Evolutionary conservation across 2,888 invertebrate species (phyloP), one percentile per base, ranked within the genome.

Genomic region (Troilus luridus): DNA sequence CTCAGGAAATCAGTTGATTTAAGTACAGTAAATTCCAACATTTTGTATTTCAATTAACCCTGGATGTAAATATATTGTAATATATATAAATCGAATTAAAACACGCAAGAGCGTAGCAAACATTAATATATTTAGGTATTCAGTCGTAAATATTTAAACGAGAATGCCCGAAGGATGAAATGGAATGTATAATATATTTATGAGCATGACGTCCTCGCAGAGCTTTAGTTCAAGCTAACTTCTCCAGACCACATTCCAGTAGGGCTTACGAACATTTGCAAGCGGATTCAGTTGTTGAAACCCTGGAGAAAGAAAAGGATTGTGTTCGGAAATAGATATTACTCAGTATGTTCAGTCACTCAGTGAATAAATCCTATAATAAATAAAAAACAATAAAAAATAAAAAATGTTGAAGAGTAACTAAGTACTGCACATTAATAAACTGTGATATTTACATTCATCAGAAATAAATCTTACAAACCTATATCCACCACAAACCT

Each of bases 121-220:
- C 72, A 77, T 5, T 27, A 77, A 77, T 77, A 27, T 77, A 77
- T 77, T 77, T 77, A 77, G 72, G 17, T 77, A 77, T 77, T 77
- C 72, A 77, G 72, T 77, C 41, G 72, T 77, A 77, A 77, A 77
- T 77, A 77, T 77, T 77, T 77, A 77, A 77, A 77, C 72, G 72
- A 77, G 72, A 77, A 77, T 77, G 72, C 27, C 72, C 72, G 72
- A 77, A 77, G 72, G 72, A 77, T 77, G 72, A 77, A 77, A 41
- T 41, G 72, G 72, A 77, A 77, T 77, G 72, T 77, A 77, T 77
- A 77, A 77, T 77, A 41, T 77, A 77, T 77, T 77, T 77, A 77
- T 77, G 72, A 77, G 72, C 17, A 77, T 17, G 72, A 77, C 72
- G 72, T 77, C 19, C 72, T 77, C 27, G 17, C 72, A 77, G 72